A percentile compares a stretch with the other conserved stretches of the same genome.
These are phyloP conservation scores for Speoplatyrhinus poulsoni DNA, from an alignment of 2,113 vertebrate genomes.

Conservation along the genomic window DNA sequence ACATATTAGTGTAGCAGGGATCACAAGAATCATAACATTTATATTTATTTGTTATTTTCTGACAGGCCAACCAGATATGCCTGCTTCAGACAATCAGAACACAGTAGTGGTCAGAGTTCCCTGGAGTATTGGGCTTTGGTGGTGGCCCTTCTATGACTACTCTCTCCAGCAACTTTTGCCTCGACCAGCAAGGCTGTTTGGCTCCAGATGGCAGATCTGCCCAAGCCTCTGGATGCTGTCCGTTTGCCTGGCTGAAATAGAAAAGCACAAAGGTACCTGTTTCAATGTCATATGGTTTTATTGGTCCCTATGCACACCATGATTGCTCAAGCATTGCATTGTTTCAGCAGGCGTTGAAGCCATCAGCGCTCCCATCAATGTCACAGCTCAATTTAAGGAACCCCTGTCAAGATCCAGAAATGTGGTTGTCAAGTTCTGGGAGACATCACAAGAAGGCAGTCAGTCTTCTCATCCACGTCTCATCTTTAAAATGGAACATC, in stretches of 20 bases:
- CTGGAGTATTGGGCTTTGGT: slow-evolving; percentile 21
- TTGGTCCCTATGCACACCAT: neutral
- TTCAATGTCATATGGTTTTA: neutral
- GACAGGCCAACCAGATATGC: slow-evolving; percentile 25
- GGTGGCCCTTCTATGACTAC: slow-evolving; percentile 41
- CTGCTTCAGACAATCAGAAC: slow-evolving; percentile 25
- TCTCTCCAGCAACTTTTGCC: slow-evolving; percentile 36
- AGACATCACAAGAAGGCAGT: neutral
- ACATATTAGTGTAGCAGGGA: too few relatives aligned
- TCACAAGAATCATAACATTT: neutral
- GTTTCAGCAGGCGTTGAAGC: slow-evolving; percentile 54
- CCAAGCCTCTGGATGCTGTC: slow-evolving; percentile 69
- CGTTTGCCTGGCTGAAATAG: slow-evolving; percentile 70
- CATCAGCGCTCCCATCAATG: slow-evolving; percentile 57
- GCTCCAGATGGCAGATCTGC: slow-evolving; percentile 23
- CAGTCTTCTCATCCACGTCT: slow-evolving; percentile 14
- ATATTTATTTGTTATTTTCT: slow-evolving; percentile 6
- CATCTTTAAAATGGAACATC: slow-evolving; percentile 54
- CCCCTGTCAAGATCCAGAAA: slow-evolving; percentile 40
- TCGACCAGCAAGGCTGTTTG: slow-evolving; percentile 30
- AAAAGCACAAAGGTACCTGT: slow-evolving; percentile 67
- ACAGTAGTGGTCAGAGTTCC: slow-evolving; percentile 49
- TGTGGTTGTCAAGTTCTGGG: slow-evolving; percentile 58
- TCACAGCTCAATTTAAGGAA: slow-evolving; percentile 55
- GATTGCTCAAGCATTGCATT: slow-evolving; percentile 7